These are phyloP conservation scores for Chelmon rostratus DNA, from an alignment of 2,797 vertebrate genomes.

Conservation along the genomic window DNA sequence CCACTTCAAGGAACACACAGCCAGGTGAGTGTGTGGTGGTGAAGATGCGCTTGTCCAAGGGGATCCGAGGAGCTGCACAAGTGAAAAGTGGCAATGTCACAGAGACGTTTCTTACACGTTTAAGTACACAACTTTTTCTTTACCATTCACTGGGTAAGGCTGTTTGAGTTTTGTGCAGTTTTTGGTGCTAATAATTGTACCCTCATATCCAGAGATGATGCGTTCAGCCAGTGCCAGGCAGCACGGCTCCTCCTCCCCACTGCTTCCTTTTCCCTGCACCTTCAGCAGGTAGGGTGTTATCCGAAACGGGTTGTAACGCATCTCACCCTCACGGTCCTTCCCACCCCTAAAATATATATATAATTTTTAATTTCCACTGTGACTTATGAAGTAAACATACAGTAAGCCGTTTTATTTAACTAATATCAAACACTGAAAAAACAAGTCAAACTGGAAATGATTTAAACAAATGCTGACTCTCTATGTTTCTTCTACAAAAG, in stretches of 20 bases:
- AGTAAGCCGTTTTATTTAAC: not conserved
- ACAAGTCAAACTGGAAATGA: not conserved
- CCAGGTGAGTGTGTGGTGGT: constrained; percentile 94
- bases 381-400: not conserved
- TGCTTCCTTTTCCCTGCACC: constrained; percentile 74
- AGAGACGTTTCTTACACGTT: not conserved
- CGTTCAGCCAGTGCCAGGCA: constrained; percentile 91
- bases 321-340: constrained; percentile 86
- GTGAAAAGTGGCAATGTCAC: not conserved
- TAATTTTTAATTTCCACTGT: not conserved
- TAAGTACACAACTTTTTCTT: not conserved
- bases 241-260: constrained; percentile 87
- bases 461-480: not conserved
- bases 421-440: not conserved
- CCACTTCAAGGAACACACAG: constrained; percentile 94
- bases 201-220: constrained; percentile 94
- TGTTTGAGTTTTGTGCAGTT: not conserved
- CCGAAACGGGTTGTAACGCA: constrained; percentile 87
- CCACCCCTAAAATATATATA: constrained; percentile 82
- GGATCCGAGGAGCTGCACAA: constrained; percentile 90
- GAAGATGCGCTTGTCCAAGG: constrained; percentile 93
- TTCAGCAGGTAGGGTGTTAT: constrained; percentile 90
- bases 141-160: not conserved
- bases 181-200: constrained; percentile 68
- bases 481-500: not conserved